phyloP scores from a whole-genome alignment of 2,888 invertebrate species.

The Scaeva pyrastri region DNA sequence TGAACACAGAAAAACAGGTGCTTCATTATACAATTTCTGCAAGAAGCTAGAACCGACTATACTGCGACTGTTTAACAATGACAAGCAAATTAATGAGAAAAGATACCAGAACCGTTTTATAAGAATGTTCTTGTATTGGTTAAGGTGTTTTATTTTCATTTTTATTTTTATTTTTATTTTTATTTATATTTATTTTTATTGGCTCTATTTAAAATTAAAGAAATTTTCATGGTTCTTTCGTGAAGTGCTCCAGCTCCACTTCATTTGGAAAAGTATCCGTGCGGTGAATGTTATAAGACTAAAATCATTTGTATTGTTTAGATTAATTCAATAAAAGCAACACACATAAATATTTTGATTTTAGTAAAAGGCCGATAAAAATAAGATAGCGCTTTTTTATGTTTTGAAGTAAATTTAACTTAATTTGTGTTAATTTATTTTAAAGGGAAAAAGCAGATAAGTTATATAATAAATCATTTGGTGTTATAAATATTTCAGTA shows the following conservation, averaged over 20 bases:
- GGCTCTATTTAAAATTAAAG: conserved; percentile 46
- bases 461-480: conserved; percentile 13
- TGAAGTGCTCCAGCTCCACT: not conserved
- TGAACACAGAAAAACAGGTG: conserved; percentile 56
- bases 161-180: not conserved
- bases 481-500: not conserved
- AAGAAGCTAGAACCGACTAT: conserved; percentile 38
- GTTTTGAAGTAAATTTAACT: conserved; percentile 2
- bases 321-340: conserved; percentile 18
- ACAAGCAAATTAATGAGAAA: conserved; percentile 64
- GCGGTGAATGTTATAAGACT: conserved; percentile 4
- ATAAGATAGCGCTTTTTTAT: not conserved
- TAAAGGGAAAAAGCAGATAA: not conserved
- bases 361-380: not conserved
- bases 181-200: not conserved
- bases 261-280: conserved; percentile 17
- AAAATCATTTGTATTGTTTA: conserved; percentile 16
- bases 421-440: not conserved
- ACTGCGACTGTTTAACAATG: conserved; percentile 48
- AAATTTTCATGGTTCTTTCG: conserved; percentile 7
- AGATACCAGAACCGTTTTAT: conserved; percentile 58
- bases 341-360: conserved; percentile 16
- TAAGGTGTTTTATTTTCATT: not conserved
- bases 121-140: conserved; percentile 9
- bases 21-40: conserved; percentile 31